Percentiles rank a stretch among this genome's conserved stretches.
phyloP scores from a whole-genome alignment of 2,888 invertebrate species.

The Chrysodeixis includens region DNA sequence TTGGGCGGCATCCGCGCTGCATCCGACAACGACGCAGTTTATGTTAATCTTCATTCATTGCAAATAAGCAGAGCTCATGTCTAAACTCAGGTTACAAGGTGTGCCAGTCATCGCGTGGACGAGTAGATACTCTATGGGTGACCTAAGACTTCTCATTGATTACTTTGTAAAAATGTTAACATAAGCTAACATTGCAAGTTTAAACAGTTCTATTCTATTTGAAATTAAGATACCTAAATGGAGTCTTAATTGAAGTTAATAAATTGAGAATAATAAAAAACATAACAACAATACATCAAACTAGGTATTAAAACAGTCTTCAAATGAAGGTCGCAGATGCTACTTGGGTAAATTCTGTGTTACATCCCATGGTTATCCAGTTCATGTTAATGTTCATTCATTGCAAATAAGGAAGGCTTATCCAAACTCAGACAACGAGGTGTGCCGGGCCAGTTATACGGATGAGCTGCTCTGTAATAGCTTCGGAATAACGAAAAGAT shows the following conservation, averaged over 20 bases:
- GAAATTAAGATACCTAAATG: neutral
- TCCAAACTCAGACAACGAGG: constrained; percentile 51
- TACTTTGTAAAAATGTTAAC: constrained; percentile 8
- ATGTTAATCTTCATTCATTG: constrained; percentile 86
- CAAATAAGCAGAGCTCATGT: constrained; percentile 80
- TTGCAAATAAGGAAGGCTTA: constrained; percentile 83
- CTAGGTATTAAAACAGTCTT: too few species aligned
- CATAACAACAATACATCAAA: too few species aligned
- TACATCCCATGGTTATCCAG: constrained; percentile 70
- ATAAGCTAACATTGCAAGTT: neutral
- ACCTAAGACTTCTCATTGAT: constrained; percentile 52
- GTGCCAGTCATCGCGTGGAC: constrained; percentile 55
- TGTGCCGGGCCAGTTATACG: constrained; percentile 25
- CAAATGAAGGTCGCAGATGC: too few species aligned
- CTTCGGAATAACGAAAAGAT: too few species aligned
- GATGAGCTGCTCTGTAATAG: constrained; percentile 13
- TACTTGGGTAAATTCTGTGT: constrained; percentile 49
- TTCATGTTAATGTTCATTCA: constrained; percentile 85
- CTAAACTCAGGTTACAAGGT: constrained; percentile 70
- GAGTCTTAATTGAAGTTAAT: too few species aligned
- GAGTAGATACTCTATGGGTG: constrained; percentile 7
- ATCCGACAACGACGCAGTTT: constrained; percentile 74
- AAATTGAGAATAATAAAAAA: too few species aligned
- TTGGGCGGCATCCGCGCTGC: constrained; percentile 60
- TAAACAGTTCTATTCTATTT: neutral